phyloP scores from a whole-genome alignment of 2,113 vertebrate genomes.

The Pedetes capensis region DNA sequence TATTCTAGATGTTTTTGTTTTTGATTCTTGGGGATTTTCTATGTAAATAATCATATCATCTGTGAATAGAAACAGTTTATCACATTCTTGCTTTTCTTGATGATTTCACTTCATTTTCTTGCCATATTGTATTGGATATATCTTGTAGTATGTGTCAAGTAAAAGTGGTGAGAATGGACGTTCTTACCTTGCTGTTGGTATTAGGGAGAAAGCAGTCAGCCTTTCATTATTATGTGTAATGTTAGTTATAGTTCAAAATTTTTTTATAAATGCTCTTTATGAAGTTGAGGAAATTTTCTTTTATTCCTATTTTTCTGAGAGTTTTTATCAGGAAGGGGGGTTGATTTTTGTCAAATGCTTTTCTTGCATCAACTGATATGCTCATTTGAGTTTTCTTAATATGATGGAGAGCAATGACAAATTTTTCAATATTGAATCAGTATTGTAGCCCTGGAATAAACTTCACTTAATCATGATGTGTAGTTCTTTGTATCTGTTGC shows the following conservation, averaged over 20 bases:
- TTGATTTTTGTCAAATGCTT: background rate
- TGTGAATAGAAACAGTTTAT: background rate
- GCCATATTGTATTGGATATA: background rate
- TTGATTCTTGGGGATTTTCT: background rate
- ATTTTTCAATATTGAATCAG: constrained; percentile 45
- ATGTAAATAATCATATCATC: background rate
- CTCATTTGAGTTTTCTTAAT: constrained; percentile 11
- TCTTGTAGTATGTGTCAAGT: background rate
- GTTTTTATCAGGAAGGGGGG: background rate
- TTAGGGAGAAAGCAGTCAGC: background rate
- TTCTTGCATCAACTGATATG: background rate
- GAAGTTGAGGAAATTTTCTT: background rate
- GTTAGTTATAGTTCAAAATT: background rate
- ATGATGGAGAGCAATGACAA: background rate
- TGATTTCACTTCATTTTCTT: background rate
- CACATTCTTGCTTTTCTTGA: background rate
- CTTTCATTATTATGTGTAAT: background rate
- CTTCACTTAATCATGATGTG: background rate
- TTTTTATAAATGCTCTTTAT: background rate
- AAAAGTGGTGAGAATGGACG: background rate
- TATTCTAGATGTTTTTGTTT: background rate
- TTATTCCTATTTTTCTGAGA: background rate
- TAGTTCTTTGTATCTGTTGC: background rate
- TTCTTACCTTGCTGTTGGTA: background rate
- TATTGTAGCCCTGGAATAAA: background rate